These are phyloP conservation scores for Rhingia rostrata DNA, from an alignment of 2,888 invertebrate genomes.

Conservation along the genomic window DNA sequence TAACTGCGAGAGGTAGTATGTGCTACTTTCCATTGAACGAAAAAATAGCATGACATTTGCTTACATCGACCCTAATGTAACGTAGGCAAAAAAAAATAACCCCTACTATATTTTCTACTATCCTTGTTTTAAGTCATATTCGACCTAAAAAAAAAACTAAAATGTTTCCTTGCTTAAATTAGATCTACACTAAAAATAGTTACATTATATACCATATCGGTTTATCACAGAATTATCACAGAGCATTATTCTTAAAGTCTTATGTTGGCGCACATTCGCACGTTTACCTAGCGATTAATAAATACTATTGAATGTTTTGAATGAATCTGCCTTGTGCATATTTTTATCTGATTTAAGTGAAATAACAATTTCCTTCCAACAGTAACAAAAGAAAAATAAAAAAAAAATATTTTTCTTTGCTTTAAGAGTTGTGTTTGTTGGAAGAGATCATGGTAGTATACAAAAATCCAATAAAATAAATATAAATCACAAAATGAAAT, in stretches of 20 bases:
- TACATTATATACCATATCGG: neutral
- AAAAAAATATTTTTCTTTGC: slow-evolving; percentile 19
- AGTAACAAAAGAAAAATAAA: slow-evolving; percentile 33
- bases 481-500: slow-evolving; percentile 69
- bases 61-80: too few relatives aligned
- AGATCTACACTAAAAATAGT: neutral
- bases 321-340: neutral
- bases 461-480: slow-evolving; percentile 59
- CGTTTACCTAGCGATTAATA: neutral
- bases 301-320: neutral
- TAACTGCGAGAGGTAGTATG: too few relatives aligned
- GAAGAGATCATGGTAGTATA: slow-evolving; percentile 53
- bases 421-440: slow-evolving; percentile 42
- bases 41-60: too few relatives aligned
- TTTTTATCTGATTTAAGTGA: slow-evolving; percentile 10
- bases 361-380: slow-evolving; percentile 37
- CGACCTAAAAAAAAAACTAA: neutral
- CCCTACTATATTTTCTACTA: too few relatives aligned
- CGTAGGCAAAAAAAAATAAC: too few relatives aligned
- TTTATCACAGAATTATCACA: slow-evolving; percentile 67
- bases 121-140: neutral
- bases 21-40: too few relatives aligned
- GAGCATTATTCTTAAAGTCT: slow-evolving; percentile 22
- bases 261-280: slow-evolving; percentile 11
- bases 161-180: neutral